Evolutionary conservation across 2,888 invertebrate genomes (phyloP).

Genomic region (Scaptomyza polygonia): DNA sequence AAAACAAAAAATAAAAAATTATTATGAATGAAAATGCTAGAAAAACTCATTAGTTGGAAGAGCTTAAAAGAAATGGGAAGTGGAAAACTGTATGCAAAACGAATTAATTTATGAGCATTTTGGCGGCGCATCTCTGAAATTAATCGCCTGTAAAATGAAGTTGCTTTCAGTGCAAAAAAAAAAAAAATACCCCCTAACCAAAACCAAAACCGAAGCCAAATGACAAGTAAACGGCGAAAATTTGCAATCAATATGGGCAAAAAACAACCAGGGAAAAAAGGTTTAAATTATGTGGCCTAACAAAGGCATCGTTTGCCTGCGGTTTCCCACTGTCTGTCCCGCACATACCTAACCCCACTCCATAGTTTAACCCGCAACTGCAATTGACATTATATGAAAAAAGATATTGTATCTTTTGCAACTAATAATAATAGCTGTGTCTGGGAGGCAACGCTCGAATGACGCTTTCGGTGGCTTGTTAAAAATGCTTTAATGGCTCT

Average conservation of each 20-base stretch:
- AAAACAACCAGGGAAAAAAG: slow-evolving; percentile 19
- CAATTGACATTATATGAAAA: slow-evolving; percentile 51
- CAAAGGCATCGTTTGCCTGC: slow-evolving; percentile 51
- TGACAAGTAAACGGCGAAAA: slow-evolving; percentile 53
- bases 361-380: slow-evolving; percentile 16
- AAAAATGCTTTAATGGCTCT: slow-evolving; percentile 41
- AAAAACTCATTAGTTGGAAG: slow-evolving; percentile 48
- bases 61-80: slow-evolving; percentile 9
- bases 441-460: slow-evolving; percentile 56
- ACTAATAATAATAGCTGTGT: slow-evolving; percentile 35
- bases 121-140: slow-evolving; percentile 41
- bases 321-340: slow-evolving; percentile 33
- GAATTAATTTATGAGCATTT: slow-evolving; percentile 61
- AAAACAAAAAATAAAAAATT: slow-evolving; percentile 18
- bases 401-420: slow-evolving; percentile 55
- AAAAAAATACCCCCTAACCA: slow-evolving; percentile 25
- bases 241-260: slow-evolving; percentile 68
- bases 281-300: slow-evolving; percentile 43
- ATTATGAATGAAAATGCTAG: slow-evolving; percentile 40
- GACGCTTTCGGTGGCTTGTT: slow-evolving; percentile 48
- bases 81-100: slow-evolving; percentile 60
- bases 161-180: slow-evolving; percentile 10
- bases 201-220: slow-evolving; percentile 27
- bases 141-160: slow-evolving; percentile 52
- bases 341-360: background rate